phyloP scores from a whole-genome alignment of 2,113 vertebrate genomes.

The Siphamia tubifer region DNA sequence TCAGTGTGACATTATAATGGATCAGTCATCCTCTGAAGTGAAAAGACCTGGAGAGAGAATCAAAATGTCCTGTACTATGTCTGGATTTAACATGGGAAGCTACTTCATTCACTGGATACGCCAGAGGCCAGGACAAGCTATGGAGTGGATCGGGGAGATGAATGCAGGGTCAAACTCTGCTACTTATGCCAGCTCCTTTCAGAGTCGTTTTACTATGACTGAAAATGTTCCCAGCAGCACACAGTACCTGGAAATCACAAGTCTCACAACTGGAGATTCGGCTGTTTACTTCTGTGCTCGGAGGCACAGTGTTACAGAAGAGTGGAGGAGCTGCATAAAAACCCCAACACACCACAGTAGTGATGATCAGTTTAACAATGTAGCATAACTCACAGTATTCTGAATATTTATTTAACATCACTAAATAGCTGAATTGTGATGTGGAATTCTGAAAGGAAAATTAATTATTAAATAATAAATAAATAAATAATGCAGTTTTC shows the following conservation, averaged over 20 bases:
- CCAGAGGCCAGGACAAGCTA: conserved; percentile 18
- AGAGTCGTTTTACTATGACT: conserved; percentile 22
- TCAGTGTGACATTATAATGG: conserved; percentile 3
- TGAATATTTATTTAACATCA: no score
- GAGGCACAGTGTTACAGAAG: background rate
- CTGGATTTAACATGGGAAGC: background rate
- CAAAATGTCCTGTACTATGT: conserved; percentile 10
- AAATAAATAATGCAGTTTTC: no score
- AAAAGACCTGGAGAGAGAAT: conserved; percentile 20
- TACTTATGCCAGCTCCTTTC: background rate
- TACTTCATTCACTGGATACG: conserved; percentile 10
- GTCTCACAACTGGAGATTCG: conserved; percentile 31
- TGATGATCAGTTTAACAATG: no score
- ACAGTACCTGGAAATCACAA: conserved; percentile 27
- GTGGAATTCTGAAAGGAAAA: no score
- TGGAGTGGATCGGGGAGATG: conserved; percentile 37
- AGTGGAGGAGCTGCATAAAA: conserved; percentile 26
- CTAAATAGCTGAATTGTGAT: no score
- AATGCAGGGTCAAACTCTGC: background rate
- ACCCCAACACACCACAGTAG: no score
- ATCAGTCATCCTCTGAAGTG: background rate
- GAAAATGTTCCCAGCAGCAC: conserved; percentile 31
- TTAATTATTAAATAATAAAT: no score
- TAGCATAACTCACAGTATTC: no score
- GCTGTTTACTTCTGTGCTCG: conserved; percentile 33